Evolutionary conservation across 2,797 vertebrate species (phyloP).

Genomic region (Coracias cyanogaster): DNA sequence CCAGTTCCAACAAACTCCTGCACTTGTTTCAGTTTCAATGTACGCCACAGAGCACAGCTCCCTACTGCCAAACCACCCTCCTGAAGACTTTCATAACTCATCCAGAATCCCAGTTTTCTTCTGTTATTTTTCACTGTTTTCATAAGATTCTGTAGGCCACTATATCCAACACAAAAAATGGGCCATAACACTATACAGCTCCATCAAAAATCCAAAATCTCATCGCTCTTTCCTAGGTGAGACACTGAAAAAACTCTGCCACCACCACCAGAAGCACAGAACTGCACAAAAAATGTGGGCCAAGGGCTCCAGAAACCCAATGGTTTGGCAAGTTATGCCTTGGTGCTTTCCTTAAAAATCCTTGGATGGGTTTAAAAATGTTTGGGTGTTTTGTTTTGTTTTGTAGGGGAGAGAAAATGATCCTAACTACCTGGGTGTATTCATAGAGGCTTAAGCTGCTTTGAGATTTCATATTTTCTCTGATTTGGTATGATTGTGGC

Average conservation of each 20-base stretch:
- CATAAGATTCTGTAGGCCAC: background rate
- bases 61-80: background rate
- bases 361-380: background rate
- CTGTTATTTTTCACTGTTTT: background rate
- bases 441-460: background rate
- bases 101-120: background rate
- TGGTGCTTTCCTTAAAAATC: background rate
- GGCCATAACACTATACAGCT: background rate
- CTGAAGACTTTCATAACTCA: background rate
- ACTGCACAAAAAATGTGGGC: background rate
- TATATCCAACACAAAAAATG: background rate
- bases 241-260: background rate
- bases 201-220: background rate
- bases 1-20: background rate
- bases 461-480: background rate
- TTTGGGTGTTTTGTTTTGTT: background rate
- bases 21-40: background rate
- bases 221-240: background rate
- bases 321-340: background rate
- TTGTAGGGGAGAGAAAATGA: background rate
- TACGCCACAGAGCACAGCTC: background rate
- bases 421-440: background rate
- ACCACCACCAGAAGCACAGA: background rate
- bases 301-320: background rate
- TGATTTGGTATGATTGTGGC: constrained; percentile 35